Conservation (phyloP, 2,888 invertebrate genomes). For the Coecobrya sp. region DNA sequence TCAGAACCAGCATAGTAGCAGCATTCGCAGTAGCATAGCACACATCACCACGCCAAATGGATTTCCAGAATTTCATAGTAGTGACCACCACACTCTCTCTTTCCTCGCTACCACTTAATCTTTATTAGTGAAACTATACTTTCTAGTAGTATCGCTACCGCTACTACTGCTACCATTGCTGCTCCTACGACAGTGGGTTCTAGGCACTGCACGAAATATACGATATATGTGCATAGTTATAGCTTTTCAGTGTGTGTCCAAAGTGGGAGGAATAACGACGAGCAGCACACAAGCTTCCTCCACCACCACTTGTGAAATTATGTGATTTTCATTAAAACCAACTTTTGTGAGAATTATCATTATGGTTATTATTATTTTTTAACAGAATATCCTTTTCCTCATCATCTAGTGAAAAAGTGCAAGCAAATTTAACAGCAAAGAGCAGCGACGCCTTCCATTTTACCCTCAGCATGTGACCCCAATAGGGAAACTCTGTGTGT, state of each 20-base stretch:
- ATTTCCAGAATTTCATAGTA: slow-evolving; percentile 47
- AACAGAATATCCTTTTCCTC: not conserved
- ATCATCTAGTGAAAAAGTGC: slow-evolving; percentile 9
- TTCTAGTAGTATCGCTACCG: not conserved
- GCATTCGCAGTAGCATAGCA: slow-evolving; percentile 31
- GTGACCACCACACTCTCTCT: slow-evolving; percentile 65
- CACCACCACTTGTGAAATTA: slow-evolving; percentile 58
- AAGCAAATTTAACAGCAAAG: not conserved
- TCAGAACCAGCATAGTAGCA: slow-evolving; percentile 11
- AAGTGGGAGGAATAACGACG: slow-evolving; percentile 72
- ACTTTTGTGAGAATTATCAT: slow-evolving; percentile 37
- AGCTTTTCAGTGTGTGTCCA: slow-evolving; percentile 57
- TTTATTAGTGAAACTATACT: slow-evolving; percentile 44
- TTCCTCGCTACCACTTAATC: slow-evolving; percentile 51
- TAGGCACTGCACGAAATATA: not conserved
- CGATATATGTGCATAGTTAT: slow-evolving; percentile 27
- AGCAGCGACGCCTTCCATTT: not conserved
- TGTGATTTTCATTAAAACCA: slow-evolving; percentile 49
- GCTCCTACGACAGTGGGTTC: not conserved
- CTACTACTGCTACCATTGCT: not conserved
- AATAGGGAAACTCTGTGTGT: not conserved
- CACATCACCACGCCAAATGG: slow-evolving; percentile 43
- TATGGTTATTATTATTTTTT: slow-evolving; percentile 49
- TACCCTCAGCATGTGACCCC: slow-evolving; percentile 71
- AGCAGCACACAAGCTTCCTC: slow-evolving; percentile 60